A percentile compares a stretch with the other conserved stretches of the same genome.
These are phyloP conservation scores for Apteryx mantelli DNA, from an alignment of 2,113 vertebrate species.

Conservation along the genomic window DNA sequence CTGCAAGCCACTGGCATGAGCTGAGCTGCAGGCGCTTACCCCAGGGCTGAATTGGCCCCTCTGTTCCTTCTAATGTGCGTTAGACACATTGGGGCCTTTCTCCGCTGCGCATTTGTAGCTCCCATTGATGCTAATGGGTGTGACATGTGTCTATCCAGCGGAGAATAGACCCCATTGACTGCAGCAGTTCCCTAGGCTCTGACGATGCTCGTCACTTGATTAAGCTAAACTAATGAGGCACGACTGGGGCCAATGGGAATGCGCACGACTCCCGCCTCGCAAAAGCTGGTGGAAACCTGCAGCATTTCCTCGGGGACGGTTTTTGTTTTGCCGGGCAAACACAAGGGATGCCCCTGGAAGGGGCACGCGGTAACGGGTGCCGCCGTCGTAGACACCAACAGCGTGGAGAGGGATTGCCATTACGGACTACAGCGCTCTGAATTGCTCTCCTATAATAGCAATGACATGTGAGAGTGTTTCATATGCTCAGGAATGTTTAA, in stretches of 20 bases:
- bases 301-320: constrained; percentile 1
- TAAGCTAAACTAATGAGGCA: constrained; percentile 74
- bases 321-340: not conserved
- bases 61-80: not conserved
- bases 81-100: constrained; percentile 63
- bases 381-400: not conserved
- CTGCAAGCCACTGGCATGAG: not conserved
- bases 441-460: not conserved
- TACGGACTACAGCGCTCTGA: not conserved
- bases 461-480: not conserved
- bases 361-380: not conserved
- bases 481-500: not conserved
- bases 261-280: not conserved
- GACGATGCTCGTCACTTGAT: constrained; percentile 64
- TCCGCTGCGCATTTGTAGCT: not conserved
- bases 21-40: not conserved
- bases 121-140: constrained; percentile 63
- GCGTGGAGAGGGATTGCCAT: not conserved
- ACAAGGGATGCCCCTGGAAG: not conserved
- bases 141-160: constrained; percentile 65
- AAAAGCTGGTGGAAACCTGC: constrained; percentile 21
- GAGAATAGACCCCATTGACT: constrained; percentile 69
- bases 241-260: constrained; percentile 20
- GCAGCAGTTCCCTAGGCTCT: not conserved
- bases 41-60: constrained; percentile 22